Conservation (phyloP, 1,140 invertebrate genomes). For the Thrips palmi region DNA sequence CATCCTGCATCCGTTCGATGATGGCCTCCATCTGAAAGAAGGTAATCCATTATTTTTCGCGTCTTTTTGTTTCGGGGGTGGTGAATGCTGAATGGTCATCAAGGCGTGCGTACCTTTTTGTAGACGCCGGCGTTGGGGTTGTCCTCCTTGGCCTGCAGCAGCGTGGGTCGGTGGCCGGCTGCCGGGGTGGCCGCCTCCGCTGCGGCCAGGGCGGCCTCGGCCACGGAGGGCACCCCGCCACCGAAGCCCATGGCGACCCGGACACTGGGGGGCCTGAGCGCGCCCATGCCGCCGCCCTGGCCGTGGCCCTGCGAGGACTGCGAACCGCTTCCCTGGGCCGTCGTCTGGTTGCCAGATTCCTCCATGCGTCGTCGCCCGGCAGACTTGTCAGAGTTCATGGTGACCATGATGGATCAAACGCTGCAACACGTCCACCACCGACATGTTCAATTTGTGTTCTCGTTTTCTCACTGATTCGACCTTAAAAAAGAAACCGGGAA, state of each 20-base stretch:
- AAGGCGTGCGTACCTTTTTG: slow-evolving; percentile 28
- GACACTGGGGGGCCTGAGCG: too few species aligned
- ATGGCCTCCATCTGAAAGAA: slow-evolving; percentile 81
- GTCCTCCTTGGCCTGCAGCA: slow-evolving; percentile 22
- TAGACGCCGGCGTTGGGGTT: slow-evolving; percentile 42
- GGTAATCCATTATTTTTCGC: background rate
- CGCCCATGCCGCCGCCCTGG: slow-evolving; percentile 18
- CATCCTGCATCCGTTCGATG: slow-evolving; percentile 92
- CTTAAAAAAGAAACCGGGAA: too few species aligned
- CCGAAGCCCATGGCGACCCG: too few species aligned
- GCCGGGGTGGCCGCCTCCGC: slow-evolving; percentile 15
- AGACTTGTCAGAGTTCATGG: slow-evolving; percentile 31
- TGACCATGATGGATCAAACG: slow-evolving; percentile 26
- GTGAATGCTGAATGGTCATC: background rate
- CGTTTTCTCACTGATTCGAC: too few species aligned
- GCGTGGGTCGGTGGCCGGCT: slow-evolving; percentile 16
- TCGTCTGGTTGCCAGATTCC: background rate
- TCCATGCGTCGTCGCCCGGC: slow-evolving; percentile 25
- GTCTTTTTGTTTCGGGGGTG: background rate
- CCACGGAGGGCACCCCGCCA: too few species aligned
- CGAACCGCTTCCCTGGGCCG: slow-evolving; percentile 16
- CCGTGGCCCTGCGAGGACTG: slow-evolving; percentile 20
- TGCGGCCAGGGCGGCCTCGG: slow-evolving; percentile 13
- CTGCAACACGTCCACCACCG: too few species aligned
- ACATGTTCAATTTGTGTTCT: too few species aligned